Percentiles rank a stretch among this genome's conserved stretches.
Evolutionary conservation across 2,888 invertebrate genomes (phyloP).

Genomic region (Tenthredo scrophulariae): DNA sequence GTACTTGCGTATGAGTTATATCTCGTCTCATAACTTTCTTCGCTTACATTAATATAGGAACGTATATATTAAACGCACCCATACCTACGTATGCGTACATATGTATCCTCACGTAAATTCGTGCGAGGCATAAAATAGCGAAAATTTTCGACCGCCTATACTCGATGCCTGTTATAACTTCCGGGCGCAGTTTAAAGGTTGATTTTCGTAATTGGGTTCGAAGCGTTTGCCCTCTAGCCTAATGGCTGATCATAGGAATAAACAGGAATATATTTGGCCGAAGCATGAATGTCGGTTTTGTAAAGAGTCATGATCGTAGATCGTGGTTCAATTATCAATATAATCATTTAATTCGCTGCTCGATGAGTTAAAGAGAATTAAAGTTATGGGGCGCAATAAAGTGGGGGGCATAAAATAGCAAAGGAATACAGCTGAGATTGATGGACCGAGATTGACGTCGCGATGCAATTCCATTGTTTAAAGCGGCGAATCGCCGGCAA

Average conservation of each 20-base stretch:
- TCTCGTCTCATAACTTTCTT: slow-evolving; percentile 36
- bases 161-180: neutral
- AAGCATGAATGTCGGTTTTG: neutral
- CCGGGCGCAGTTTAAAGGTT: neutral
- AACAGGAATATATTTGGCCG: neutral
- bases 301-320: slow-evolving; percentile 13
- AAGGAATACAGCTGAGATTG: slow-evolving; percentile 71
- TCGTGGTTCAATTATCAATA: slow-evolving; percentile 8
- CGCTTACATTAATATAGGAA: neutral
- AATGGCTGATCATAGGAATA: slow-evolving; percentile 28
- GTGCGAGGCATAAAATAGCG: neutral
- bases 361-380: slow-evolving; percentile 28
- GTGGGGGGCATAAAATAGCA: slow-evolving; percentile 62
- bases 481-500: slow-evolving; percentile 60
- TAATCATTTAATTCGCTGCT: slow-evolving; percentile 5
- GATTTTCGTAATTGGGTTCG: neutral
- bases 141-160: slow-evolving; percentile 8
- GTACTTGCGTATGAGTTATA: slow-evolving; percentile 32
- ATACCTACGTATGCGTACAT: neutral
- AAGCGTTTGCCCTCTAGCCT: neutral
- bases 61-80: neutral
- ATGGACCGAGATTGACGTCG: slow-evolving; percentile 76
- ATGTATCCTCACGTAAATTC: neutral
- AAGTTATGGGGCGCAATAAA: slow-evolving; percentile 53
- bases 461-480: slow-evolving; percentile 77